Percentiles rank a stretch among this genome's conserved stretches.
These are phyloP conservation scores for human DNA, from an alignment of 2,113 vertebrate genomes.

Conservation along the genomic window DNA sequence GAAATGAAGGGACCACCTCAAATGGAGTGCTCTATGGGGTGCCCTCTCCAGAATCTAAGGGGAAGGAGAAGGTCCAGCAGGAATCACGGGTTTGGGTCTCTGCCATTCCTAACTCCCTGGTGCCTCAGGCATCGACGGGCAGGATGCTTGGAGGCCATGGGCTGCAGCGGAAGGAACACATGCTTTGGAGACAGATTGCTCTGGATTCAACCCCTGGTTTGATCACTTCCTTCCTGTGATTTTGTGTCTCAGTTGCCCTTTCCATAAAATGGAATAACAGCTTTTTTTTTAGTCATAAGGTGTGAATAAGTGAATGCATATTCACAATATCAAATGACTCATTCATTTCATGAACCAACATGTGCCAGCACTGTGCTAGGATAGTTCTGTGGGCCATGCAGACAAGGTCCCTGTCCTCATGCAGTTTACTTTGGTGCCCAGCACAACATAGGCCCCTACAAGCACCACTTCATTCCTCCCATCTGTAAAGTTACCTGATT, in stretches of 20 bases:
- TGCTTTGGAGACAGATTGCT: neutral
- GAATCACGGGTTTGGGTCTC: neutral
- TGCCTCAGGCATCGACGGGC: neutral
- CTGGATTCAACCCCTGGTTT: neutral
- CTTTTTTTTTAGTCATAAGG: neutral
- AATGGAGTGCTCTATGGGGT: neutral
- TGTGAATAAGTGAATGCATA: neutral
- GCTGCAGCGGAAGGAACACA: neutral
- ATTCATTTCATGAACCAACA: neutral
- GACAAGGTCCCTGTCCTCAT: neutral
- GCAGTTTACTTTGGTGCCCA: too few species aligned
- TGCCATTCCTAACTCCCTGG: neutral
- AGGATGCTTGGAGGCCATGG: neutral
- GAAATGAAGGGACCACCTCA: neutral
- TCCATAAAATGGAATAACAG: neutral
- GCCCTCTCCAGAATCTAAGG: neutral
- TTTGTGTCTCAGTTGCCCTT: neutral
- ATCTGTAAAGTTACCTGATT: neutral
- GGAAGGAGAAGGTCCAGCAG: neutral
- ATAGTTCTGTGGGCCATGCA: neutral
- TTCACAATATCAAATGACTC: neutral
- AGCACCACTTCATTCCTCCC: neutral
- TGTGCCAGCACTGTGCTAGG: neutral
- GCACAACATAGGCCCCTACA: accelerated
- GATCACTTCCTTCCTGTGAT: neutral